Base-by-base conservation (phyloP, 2,797 vertebrate species). In the Luscinia luscinia region DNA sequence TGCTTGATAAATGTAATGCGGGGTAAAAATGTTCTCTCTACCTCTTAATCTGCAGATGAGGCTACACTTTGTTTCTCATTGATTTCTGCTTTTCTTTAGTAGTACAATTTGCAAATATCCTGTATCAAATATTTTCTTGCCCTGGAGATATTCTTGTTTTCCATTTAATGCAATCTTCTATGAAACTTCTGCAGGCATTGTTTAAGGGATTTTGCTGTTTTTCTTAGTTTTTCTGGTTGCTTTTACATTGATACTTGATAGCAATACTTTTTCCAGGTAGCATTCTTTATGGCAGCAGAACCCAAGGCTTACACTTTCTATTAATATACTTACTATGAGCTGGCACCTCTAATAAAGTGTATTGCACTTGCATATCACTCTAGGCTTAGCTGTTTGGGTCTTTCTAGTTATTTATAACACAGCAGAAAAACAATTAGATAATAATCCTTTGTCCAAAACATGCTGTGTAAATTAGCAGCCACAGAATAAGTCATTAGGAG, bases 351-450 rank as follows among this genome's bases (percentile, higher is more conserved):
- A 41, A 57, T 73, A 48, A 79, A 48, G 6, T 54, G 12, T 45
- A 5, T 38, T 81, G 32, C 30, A 52, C 32, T 80, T 78, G 32
- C 8, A 5, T 62, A 52, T 76, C 27, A 86, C 9, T 83, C 41
- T 67, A n/a, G 28, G 23, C 23, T 81, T 78, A 51, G 46, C 51
- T 77, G 23, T 84, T 84, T 84, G 45, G 13, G 28, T 70, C 41
- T 79, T 89, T 54, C 72, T 51, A 21, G 22, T 61, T 91, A 48
- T 81, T 89, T 86, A 57, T 59, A 88, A 79, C 43, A 69, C 66
- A 84, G 16, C 27, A 91, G 76, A 84, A 85, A 91, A 90, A 48
- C 72, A 92, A 57, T 76, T 72, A 78, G 23, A 78, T 84, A 87
- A 83, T 80, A 93, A 86, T 86, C 41, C 30, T 86, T 84, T 86